These are phyloP conservation scores for Tragulus kanchil DNA, from an alignment of 2,113 vertebrate genomes.

Conservation along the genomic window DNA sequence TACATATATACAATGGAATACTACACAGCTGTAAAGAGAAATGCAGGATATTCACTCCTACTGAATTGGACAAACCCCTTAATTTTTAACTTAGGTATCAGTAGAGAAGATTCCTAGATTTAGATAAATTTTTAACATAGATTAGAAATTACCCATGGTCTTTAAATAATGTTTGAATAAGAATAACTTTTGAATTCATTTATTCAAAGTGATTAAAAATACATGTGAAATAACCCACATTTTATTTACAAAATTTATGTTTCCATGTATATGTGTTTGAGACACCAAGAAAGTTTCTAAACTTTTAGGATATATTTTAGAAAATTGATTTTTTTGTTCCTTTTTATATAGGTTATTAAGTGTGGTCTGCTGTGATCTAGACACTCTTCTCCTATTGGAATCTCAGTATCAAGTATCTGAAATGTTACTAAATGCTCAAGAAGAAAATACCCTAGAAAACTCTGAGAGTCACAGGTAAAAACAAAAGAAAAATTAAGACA, in stretches of 20 bases:
- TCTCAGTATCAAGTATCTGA: conserved; percentile 93
- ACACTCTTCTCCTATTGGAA: conserved; percentile 94
- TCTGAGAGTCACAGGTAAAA: conserved; percentile 87
- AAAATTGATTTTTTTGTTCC: neutral
- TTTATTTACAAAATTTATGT: neutral
- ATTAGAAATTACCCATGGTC: neutral
- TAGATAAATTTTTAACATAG: neutral
- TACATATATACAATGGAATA: no score
- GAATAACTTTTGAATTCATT: conserved; percentile 37
- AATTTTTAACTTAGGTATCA: conserved; percentile 23
- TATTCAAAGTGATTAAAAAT: conserved; percentile 48
- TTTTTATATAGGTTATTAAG: conserved; percentile 91
- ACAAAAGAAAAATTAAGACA: neutral
- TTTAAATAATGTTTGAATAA: conserved; percentile 37
- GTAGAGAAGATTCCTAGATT: neutral
- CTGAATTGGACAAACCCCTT: neutral
- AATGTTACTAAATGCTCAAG: conserved; percentile 92
- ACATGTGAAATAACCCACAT: neutral
- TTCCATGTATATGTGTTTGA: neutral
- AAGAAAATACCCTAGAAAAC: conserved; percentile 89
- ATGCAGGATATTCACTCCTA: no score
- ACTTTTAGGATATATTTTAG: neutral
- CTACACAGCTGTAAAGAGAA: no score
- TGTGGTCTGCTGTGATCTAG: conserved; percentile 94
- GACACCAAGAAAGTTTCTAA: neutral